Evolutionary conservation across 2,797 vertebrate genomes (phyloP).

Genomic region (Notolepis coatsorum): DNA sequence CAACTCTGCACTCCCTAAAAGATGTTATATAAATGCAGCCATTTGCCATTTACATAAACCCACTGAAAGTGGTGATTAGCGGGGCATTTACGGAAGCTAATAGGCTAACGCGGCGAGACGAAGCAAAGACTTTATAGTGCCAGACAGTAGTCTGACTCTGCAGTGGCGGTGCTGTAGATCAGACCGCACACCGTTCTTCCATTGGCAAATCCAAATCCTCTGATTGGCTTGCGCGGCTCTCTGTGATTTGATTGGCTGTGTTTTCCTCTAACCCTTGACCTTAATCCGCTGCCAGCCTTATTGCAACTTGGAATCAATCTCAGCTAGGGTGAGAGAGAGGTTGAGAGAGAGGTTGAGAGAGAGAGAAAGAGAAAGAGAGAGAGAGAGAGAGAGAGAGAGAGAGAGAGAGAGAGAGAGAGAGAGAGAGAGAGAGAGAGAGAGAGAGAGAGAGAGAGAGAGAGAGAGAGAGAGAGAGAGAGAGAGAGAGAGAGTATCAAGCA

Average conservation of each 20-base stretch:
- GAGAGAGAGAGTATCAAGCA: conserved; percentile 35
- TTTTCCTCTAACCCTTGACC: conserved; percentile 22
- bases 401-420: background rate
- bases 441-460: conserved; percentile 25
- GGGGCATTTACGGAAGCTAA: too few species aligned
- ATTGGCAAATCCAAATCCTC: background rate
- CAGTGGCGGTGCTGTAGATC: conserved; percentile 17
- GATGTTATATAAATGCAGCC: too few species aligned
- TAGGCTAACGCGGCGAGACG: background rate
- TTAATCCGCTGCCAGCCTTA: conserved; percentile 14
- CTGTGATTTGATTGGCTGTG: conserved; percentile 13
- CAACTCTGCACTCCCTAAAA: too few species aligned
- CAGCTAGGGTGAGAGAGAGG: background rate
- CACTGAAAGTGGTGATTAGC: too few species aligned
- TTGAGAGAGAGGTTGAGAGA: background rate
- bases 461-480: background rate
- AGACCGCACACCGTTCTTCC: conserved; percentile 7
- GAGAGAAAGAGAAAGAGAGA: background rate
- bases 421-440: background rate
- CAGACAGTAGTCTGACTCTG: conserved; percentile 18
- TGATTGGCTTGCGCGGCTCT: background rate
- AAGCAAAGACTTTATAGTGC: too few species aligned
- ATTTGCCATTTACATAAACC: too few species aligned
- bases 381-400: background rate
- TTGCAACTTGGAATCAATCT: conserved; percentile 9